These are phyloP conservation scores for Zaprionus vittiger DNA, from an alignment of 1,140 invertebrate genomes.

Conservation along the genomic window DNA sequence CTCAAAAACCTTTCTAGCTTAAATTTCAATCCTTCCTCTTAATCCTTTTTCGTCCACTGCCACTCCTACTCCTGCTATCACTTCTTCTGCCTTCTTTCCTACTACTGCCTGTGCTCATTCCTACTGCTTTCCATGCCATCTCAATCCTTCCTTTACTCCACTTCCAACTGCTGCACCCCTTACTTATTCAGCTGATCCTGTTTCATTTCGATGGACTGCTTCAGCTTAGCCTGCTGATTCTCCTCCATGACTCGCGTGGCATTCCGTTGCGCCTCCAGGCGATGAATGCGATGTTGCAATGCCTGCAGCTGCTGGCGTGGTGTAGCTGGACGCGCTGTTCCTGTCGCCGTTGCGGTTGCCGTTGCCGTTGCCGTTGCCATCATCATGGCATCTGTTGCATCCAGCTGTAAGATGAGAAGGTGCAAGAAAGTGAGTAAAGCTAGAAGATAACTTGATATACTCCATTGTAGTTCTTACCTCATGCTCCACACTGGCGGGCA, in stretches of 20 bases:
- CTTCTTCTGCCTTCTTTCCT: no score
- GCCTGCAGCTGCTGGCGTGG: conserved; percentile 58
- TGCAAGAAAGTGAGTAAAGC: background rate
- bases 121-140: no score
- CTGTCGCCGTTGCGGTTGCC: background rate
- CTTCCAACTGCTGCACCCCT: background rate
- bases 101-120: no score
- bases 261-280: conserved; percentile 80
- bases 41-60: no score
- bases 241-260: conserved; percentile 83
- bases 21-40: no score
- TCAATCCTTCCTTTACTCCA: no score
- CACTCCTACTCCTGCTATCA: no score
- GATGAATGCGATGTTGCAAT: conserved; percentile 75
- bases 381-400: background rate
- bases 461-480: conserved; percentile 29
- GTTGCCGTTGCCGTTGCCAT: background rate
- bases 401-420: conserved; percentile 8
- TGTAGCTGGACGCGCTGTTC: conserved; percentile 8
- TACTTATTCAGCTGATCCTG: conserved; percentile 80
- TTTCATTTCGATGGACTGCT: conserved; percentile 83
- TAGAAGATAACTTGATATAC: background rate
- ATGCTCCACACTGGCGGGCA: conserved; percentile 32
- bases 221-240: conserved; percentile 82
- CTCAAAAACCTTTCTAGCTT: no score